Base-by-base conservation (phyloP, 2,797 vertebrate species). In the Sebastes reedi region DNA sequence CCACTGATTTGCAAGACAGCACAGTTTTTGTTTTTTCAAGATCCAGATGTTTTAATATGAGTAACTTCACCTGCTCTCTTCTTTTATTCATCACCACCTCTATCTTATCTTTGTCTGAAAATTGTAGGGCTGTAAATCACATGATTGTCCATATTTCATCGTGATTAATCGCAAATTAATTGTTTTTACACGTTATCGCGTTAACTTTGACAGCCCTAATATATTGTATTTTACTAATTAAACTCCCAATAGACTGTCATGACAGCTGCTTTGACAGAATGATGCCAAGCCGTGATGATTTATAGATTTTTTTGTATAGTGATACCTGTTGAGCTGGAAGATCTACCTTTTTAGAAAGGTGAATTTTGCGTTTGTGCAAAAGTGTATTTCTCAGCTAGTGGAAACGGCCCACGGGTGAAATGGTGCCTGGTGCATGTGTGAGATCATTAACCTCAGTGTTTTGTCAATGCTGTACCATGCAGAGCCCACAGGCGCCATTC, bases 361-460 rank as follows among this genome's bases (percentile, higher is more conserved):
- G 6, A 3, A 27, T 75, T 8, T n/a, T 66, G 8, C 6, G 1
- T 66, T 24, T 68, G 29, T 77, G 25, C 32, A 29, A 55, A 27
- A 25, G 25, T 30, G 25, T 67, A 27, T 36, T 60, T 69, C 52
- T 74, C 64, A 81, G 58, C 67, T 77, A 9, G 27, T 78, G 16
- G 16, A 73, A 87, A 84, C 10, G 32, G 39, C 83, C 72, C 4
- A 7, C 42, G 73, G 81, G 65, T 79, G 78, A 88, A 91, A 86
- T 50, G 22, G 59, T 71, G 73, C 67, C 69, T 5, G 52, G 66
- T 72, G 61, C 18, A 18, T 30, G 74, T 66, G 78, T 81, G 77
- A 79, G 82, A 80, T 86, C 77, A 80, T 84, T 74, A 77, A 82
- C 75, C 77, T 82, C 80, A 46, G 30, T 92, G 89, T 91, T 89